A percentile compares a stretch with the other conserved stretches of the same genome.
phyloP scores from a whole-genome alignment of 1,140 invertebrate species.

The Matsumurasca onukii region DNA sequence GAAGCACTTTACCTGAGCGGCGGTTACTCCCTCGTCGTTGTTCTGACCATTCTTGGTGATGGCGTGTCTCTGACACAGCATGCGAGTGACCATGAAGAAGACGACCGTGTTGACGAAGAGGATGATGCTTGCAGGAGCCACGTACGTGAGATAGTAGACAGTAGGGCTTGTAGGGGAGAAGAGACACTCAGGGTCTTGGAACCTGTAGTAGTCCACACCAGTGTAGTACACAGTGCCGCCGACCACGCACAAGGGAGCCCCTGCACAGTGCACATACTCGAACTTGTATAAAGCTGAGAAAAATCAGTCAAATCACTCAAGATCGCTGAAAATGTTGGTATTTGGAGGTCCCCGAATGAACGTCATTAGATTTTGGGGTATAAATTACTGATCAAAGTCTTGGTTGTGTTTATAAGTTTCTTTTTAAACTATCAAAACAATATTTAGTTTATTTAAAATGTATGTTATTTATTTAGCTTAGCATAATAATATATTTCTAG shows the following conservation, averaged over 20 bases:
- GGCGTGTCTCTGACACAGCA: conserved; percentile 50
- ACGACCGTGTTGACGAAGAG: conserved; percentile 52
- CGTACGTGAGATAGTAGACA: conserved; percentile 42
- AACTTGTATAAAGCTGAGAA: too few species aligned
- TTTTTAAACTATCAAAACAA: too few species aligned
- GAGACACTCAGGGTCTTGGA: conserved; percentile 41
- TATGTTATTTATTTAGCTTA: too few species aligned
- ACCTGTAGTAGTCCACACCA: conserved; percentile 40
- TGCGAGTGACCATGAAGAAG: conserved; percentile 52
- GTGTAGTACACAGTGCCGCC: conserved; percentile 34
- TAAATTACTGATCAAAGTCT: too few species aligned
- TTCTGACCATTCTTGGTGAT: conserved; percentile 33
- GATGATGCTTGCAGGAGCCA: conserved; percentile 52
- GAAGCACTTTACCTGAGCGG: conserved; percentile 37
- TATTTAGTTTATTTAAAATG: too few species aligned
- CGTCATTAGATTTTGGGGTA: too few species aligned
- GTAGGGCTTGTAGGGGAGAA: conserved; percentile 39
- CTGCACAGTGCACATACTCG: too few species aligned
- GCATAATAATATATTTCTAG: too few species aligned
- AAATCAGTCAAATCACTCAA: too few species aligned
- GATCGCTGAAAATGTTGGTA: too few species aligned
- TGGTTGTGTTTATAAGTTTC: too few species aligned
- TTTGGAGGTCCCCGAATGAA: too few species aligned
- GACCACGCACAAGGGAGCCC: conserved; percentile 45
- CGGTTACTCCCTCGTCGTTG: conserved; percentile 32